Base-by-base conservation (phyloP, 1,140 invertebrate genomes). In the Zaprionus vittiger region DNA sequence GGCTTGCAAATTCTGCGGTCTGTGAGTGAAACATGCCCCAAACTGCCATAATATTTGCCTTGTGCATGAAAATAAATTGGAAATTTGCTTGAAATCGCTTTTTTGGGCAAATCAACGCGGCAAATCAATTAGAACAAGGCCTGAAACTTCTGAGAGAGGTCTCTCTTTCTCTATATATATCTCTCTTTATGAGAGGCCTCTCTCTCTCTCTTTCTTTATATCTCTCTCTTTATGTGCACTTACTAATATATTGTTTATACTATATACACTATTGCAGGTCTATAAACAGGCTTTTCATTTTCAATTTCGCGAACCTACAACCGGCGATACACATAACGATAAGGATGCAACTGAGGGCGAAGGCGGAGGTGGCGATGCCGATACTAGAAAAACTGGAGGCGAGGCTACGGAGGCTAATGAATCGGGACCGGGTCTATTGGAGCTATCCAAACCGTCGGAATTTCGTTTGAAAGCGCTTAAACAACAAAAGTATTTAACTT, bases 391-490 rank as follows among this genome's bases (percentile, higher is more conserved):
- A 2, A 12, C 47, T 52, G 47, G 41, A 44, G 84, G 84, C 54
- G 83, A 83, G 73, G 80, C 89, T 49, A 90, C 75, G 15, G 91
- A 91, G 65, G 73, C 80, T 56, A 92, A 91, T 72, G 83, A 91
- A 83, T 86, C 81, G 70, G 82, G 81, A 4, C 83, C 87, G 64
- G 92, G 91, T 75, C 80, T 92, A 79, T 80, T 93, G 77, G 91
- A 93, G 76, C 87, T 92, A 64, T 91, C 91, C 67, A 92, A 89
- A 80, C 92, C 92, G 79, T 93, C 92, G 81, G 92, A 93, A 91
- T 93, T 92, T 83, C 85, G 91, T 81, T 86, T 92, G 79, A 92
- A 83, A 81, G 92, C 91, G 78, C 87, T 92, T 79, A 92, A 92
- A 89, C 81, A 92, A 79, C 87, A 92, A 91, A 92, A 90, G 91